Base-by-base conservation (phyloP, 2,113 vertebrate genomes). In the Hypanus sabinus region DNA sequence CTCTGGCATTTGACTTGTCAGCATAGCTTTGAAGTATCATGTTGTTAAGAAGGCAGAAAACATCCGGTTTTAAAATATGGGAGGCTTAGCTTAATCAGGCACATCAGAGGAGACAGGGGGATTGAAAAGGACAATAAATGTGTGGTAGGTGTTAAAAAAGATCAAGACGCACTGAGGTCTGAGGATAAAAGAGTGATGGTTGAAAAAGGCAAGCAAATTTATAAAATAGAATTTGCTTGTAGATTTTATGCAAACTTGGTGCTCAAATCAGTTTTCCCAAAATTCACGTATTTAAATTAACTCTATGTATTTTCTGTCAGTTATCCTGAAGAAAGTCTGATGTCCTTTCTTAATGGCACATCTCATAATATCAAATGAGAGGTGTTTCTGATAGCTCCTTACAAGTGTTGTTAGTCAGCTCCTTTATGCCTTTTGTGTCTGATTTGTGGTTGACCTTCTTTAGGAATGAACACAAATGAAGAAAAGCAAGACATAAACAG, bases 101-200 rank as follows among this genome's bases (percentile, higher is more conserved):
- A 80, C 36, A 27, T 60, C 57, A 27, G 10, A 60, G 10, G 27
- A 24, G 57, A 87, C 57, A 85, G 57, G 24, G 55, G 57, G 27
- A 87, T 87, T 87, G 83, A 87, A 87, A 87, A 46, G 55, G 60
- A 87, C 55, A 87, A 87, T 87, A 60, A 87, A 30, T 2, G 22
- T 12, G 27, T 1, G 83, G 60, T 3, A n/a, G 55, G 30, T 60
- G 57, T 60, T 9, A 46, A 55, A 60, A 60, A 60, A 87, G 27
- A 87, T 87, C 27, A 87, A 87, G 11, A 30, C 11, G 57, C 10
- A 87, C 3, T 57, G 11, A 76, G 27, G 24, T n/a, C 46, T 30
- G 9, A 87, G 27, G 12, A 55, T 16, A 27, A 85, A 57, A 27
- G 46, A 57, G 55, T 3, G 20, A 57, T 85, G 38, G 22, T 11